A percentile compares a stretch with the other conserved stretches of the same genome.
Evolutionary conservation across 2,888 invertebrate species (phyloP).

Genomic region (Melieria crassipennis): DNA sequence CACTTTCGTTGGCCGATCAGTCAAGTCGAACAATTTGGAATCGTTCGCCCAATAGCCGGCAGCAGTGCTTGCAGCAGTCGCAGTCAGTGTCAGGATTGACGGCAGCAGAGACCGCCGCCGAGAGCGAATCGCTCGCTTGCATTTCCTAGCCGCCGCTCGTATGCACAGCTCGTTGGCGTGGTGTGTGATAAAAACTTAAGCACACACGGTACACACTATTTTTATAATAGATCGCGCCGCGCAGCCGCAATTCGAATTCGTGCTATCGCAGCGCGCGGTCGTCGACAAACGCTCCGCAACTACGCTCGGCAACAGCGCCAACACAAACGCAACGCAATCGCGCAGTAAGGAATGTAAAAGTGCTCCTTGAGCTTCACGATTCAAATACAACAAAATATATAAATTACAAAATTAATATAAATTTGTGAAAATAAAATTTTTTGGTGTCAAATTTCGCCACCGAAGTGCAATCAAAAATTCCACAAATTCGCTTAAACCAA

Average conservation of each 20-base stretch:
- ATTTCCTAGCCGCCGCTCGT: too few species aligned
- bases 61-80: too few species aligned
- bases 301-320: background rate
- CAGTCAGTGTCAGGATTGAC: too few species aligned
- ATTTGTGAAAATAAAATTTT: too few species aligned
- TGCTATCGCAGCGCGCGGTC: slow-evolving; percentile 59
- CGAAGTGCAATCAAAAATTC: too few species aligned
- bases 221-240: slow-evolving; percentile 60
- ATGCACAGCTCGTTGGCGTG: background rate
- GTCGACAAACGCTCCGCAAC: slow-evolving; percentile 32
- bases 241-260: slow-evolving; percentile 62
- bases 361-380: background rate
- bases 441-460: too few species aligned
- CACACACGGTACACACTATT: slow-evolving; percentile 48
- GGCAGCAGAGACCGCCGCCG: too few species aligned
- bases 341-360: slow-evolving; percentile 25
- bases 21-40: slow-evolving; percentile 43
- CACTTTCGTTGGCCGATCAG: slow-evolving; percentile 54
- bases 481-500: too few species aligned
- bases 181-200: slow-evolving; percentile 11
- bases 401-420: too few species aligned
- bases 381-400: too few species aligned
- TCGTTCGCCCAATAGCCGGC: too few species aligned
- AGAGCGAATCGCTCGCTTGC: too few species aligned
- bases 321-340: slow-evolving; percentile 7